These are phyloP conservation scores for Poicephalus meyeri DNA, from an alignment of 2,113 vertebrate species.

Conservation along the genomic window DNA sequence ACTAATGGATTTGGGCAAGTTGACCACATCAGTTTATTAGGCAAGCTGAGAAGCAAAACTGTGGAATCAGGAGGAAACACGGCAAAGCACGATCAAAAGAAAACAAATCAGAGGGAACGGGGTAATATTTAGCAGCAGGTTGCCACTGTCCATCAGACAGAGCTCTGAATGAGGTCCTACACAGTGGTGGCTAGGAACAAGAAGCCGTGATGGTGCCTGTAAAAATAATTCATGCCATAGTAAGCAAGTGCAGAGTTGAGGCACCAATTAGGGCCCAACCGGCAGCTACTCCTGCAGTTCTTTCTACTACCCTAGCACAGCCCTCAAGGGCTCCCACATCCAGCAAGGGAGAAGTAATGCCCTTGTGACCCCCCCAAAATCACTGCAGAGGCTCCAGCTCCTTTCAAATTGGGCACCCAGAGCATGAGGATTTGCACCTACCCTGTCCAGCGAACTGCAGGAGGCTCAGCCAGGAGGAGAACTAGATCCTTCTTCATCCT, in stretches of 20 bases:
- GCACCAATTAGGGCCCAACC: background rate
- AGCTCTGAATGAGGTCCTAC: background rate
- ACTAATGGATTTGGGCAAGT: background rate
- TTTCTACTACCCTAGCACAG: fast-evolving
- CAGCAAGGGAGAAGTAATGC: fast-evolving
- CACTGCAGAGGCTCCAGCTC: background rate
- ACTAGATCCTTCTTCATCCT: fast-evolving
- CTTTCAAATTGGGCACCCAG: fast-evolving
- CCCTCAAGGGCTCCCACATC: fast-evolving
- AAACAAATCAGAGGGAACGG: background rate
- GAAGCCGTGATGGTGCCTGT: fast-evolving
- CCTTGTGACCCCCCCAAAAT: background rate
- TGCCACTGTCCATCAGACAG: background rate
- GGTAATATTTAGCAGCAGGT: background rate
- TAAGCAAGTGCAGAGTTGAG: fast-evolving
- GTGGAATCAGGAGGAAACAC: background rate
- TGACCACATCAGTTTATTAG: background rate
- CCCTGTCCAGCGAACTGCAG: fast-evolving
- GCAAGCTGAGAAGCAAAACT: background rate
- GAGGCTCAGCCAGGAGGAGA: background rate
- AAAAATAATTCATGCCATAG: fast-evolving
- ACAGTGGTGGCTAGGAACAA: background rate
- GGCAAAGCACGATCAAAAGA: background rate
- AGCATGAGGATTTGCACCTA: fast-evolving
- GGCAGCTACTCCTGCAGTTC: background rate